Percentiles rank a stretch among this genome's conserved stretches.
Conservation (phyloP, 1,140 invertebrate species). For the Heliconius hewitsoni region DNA sequence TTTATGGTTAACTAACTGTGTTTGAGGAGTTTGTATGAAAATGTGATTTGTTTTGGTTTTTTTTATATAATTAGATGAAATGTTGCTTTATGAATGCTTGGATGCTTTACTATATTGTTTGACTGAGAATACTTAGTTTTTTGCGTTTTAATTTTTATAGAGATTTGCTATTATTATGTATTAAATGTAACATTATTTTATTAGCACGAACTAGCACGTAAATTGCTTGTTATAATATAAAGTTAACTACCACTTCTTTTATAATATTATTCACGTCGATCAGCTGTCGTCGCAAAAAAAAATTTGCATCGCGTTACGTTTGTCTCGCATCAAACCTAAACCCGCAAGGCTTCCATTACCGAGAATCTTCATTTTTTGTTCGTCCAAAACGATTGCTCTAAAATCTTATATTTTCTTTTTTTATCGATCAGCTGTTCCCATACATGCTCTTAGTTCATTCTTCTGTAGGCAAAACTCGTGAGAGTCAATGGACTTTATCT, state of each 20-base stretch:
- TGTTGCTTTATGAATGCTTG: too few species aligned
- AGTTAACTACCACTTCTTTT: too few species aligned
- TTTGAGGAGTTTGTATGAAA: not conserved
- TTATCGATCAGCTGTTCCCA: conserved; percentile 52
- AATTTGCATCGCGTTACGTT: not conserved
- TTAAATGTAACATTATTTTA: too few species aligned
- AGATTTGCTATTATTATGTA: too few species aligned
- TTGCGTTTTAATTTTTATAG: too few species aligned
- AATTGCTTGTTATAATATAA: too few species aligned
- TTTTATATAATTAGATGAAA: too few species aligned
- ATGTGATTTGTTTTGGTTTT: not conserved
- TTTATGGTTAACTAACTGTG: not conserved
- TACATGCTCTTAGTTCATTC: conserved; percentile 47
- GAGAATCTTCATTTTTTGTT: conserved; percentile 20
- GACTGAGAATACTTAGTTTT: too few species aligned
- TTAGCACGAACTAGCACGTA: too few species aligned
- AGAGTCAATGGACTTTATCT: conserved; percentile 40
- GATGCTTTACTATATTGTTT: too few species aligned
- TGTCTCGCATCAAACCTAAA: conserved; percentile 10
- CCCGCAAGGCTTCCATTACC: conserved; percentile 18
- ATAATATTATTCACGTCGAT: conserved; percentile 1
- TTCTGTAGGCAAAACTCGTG: conserved; percentile 37
- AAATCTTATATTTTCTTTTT: conserved; percentile 34
- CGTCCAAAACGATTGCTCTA: conserved; percentile 26
- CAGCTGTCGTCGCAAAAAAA: conserved; percentile 31